Percentiles rank a stretch among this genome's conserved stretches.
Conservation (phyloP, 2,888 invertebrate species). For the Entomobrya proxima region DNA sequence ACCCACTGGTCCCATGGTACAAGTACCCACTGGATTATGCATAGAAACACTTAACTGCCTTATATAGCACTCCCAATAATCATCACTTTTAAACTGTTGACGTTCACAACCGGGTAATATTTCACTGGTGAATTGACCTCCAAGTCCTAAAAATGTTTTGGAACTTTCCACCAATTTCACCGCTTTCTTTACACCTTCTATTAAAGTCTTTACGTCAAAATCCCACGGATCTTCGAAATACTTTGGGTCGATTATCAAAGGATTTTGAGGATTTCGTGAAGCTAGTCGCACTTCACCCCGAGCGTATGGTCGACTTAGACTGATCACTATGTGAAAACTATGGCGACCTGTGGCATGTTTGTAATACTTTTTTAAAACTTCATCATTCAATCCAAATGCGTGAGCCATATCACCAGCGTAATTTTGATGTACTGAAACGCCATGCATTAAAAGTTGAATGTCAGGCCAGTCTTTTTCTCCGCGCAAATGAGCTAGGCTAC, state of each 20-base stretch:
- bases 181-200: constrained; percentile 65
- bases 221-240: constrained; percentile 67
- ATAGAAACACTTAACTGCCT: constrained; percentile 37
- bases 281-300: constrained; percentile 64
- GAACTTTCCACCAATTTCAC: constrained; percentile 61
- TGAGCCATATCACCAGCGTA: constrained; percentile 64
- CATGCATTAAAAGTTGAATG: constrained; percentile 55
- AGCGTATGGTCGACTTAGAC: constrained; percentile 60
- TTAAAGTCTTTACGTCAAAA: constrained; percentile 59
- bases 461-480: constrained; percentile 71
- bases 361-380: constrained; percentile 62
- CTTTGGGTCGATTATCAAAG: constrained; percentile 66
- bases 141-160: constrained; percentile 48
- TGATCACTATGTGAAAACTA: constrained; percentile 61
- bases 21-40: constrained; percentile 54
- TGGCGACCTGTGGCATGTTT: constrained; percentile 62
- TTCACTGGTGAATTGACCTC: constrained; percentile 46
- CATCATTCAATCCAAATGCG: constrained; percentile 61
- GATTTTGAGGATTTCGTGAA: constrained; percentile 23
- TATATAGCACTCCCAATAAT: constrained; percentile 63
- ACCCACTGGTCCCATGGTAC: constrained; percentile 54
- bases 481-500: constrained; percentile 57
- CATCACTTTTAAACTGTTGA: constrained; percentile 58
- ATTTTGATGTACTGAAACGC: constrained; percentile 47
- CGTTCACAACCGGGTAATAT: constrained; percentile 58